A percentile compares a stretch with the other conserved stretches of the same genome.
Conservation (phyloP, 2,888 invertebrate genomes). For the Julus scanicus region DNA sequence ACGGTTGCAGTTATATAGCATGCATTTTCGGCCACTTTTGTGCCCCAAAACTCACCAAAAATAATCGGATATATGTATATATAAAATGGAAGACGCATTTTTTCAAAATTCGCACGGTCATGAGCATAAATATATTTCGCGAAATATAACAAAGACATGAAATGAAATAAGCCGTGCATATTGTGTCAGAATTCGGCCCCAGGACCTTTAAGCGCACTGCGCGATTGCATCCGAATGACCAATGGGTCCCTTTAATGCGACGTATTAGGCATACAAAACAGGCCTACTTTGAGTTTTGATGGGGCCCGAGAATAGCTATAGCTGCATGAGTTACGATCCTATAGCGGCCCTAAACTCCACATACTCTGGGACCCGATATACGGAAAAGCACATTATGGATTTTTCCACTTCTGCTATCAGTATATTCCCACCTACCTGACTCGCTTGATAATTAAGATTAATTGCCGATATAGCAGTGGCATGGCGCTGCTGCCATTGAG, state of each 20-base stretch:
- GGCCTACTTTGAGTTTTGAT: background rate
- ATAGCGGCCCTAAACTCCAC: background rate
- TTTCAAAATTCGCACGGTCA: no score
- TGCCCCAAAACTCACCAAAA: no score
- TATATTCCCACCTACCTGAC: conserved; percentile 22
- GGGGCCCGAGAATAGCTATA: background rate
- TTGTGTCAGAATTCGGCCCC: no score
- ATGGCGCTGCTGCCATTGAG: conserved; percentile 33
- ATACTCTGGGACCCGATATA: background rate
- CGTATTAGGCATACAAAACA: background rate
- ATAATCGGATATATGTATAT: no score
- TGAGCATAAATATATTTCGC: no score
- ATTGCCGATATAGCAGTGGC: conserved; percentile 26
- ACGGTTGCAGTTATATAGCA: no score
- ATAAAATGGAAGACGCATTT: no score
- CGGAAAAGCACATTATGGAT: background rate
- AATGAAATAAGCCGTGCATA: no score
- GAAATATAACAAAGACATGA: no score
- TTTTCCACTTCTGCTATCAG: conserved; percentile 1
- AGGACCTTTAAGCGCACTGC: background rate
- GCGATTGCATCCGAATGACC: background rate
- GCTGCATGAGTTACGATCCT: background rate
- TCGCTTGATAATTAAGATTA: conserved; percentile 33
- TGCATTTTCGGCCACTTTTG: no score
- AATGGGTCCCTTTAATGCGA: background rate